Conservation (phyloP, 2,888 invertebrate genomes). For the Morinoia aosen region DNA sequence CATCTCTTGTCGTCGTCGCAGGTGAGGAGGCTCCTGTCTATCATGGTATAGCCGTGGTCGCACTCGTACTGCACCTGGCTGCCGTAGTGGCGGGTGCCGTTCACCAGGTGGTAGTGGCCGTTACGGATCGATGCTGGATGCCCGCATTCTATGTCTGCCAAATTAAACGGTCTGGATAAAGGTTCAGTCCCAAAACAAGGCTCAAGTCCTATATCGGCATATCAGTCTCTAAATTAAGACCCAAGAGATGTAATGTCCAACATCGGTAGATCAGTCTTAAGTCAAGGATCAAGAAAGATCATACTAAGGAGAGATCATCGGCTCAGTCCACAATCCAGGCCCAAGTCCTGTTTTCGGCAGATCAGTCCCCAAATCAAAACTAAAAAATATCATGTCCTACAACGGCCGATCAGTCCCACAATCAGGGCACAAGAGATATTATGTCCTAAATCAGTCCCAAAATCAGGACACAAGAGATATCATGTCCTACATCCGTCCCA, state of each 20-base stretch:
- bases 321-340: no score
- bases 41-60: conserved; percentile 87
- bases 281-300: no score
- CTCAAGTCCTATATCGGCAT: background rate
- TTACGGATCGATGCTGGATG: conserved; percentile 88
- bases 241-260: background rate
- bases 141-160: conserved; percentile 88
- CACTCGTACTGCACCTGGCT: conserved; percentile 89
- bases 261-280: no score
- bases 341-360: no score
- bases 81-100: conserved; percentile 88
- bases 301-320: no score
- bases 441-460: no score
- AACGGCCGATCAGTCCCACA: no score
- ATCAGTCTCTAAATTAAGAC: background rate
- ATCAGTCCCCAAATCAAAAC: no score
- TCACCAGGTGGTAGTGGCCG: conserved; percentile 85
- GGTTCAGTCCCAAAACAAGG: no score
- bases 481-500: background rate
- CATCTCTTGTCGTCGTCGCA: conserved; percentile 94
- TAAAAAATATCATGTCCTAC: no score
- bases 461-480: no score
- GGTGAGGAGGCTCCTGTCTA: conserved; percentile 83
- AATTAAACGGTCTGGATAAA: background rate
- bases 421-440: no score